Base-by-base conservation (phyloP, 1,140 invertebrate genomes). In the Leptinotarsa defecta region DNA sequence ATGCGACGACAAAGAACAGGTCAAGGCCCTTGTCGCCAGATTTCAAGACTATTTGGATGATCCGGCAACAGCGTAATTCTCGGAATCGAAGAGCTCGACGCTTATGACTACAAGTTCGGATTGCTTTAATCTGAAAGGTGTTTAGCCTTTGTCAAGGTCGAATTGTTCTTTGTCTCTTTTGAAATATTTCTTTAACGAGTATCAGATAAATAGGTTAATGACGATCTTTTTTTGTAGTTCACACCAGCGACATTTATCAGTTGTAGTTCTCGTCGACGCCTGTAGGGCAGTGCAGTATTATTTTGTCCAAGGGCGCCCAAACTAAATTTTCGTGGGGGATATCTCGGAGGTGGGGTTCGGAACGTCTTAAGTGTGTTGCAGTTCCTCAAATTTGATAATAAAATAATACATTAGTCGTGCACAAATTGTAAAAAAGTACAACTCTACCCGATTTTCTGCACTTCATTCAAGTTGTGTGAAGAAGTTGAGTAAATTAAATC, bases 101-200 rank as follows among this genome's bases (percentile, higher is more conserved):
- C 52, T 57, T 19, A 57, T 57, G 52, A 57, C 52, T 57, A n/a
- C 52, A n/a, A 57, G 52, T 57, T 57, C 15, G 52, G n/a, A 57
- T 57, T 57, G n/a, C 52, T 57, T 57, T 15, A 57, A 57, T 57
- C 52, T n/a, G 34, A 43, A 57, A 57, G 52, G 52, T 57, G 52
- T 57, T 57, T 57, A 57, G 52, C 52, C 52, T 57, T 57, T 57
- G 52, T 57, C 52, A 57, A 57, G 52, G 52, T 57, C 52, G n/a
- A 57, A 57, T 15, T 17, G 52, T 15, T 19, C 52, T 57, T 57
- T 57, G 52, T 57, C 52, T 57, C 52, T 57, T 57, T 57, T 19
- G n/a, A 19, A 57, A 57, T 57, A 57, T 57, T 57, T 57, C 52
- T 57, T 19, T 8, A 57, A 19, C 52, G 34, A 43, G n/a, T 57